Evolutionary conservation across 1,140 invertebrate species (phyloP).

Genomic region (Rhynchophorus ferrugineus): DNA sequence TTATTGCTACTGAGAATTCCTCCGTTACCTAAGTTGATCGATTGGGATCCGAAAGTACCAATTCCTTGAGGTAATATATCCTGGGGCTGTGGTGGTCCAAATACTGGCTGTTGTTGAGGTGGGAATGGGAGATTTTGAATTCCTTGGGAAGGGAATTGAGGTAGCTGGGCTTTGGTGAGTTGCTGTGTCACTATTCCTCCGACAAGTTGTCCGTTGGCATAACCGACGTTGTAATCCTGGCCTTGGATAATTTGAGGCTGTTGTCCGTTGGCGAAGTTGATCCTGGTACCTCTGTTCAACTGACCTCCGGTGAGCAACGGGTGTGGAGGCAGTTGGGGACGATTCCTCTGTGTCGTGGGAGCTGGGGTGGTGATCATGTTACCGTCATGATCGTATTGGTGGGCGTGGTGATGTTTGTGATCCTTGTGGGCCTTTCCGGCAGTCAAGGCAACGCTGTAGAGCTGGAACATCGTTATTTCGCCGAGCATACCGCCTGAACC

Average conservation of each 20-base stretch:
- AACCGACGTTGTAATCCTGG: constrained; percentile 46
- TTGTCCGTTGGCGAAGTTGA: constrained; percentile 46
- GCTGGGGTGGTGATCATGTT: constrained; percentile 53
- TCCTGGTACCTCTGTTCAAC: constrained; percentile 51
- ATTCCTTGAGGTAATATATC: constrained; percentile 15
- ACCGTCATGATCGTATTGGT: constrained; percentile 68
- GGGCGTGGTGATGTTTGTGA: constrained; percentile 75
- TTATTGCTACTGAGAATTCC: constrained; percentile 21
- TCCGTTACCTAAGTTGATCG: constrained; percentile 12
- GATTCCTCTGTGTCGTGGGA: constrained; percentile 43
- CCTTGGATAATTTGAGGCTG: constrained; percentile 44
- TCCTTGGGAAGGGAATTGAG: constrained; percentile 25
- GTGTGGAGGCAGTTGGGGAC: constrained; percentile 49
- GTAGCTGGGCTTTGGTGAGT: constrained; percentile 25
- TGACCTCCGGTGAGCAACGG: constrained; percentile 60
- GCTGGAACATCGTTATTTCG: constrained; percentile 69
- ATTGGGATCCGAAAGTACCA: constrained; percentile 20
- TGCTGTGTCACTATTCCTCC: constrained; percentile 51
- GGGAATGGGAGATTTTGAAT: constrained; percentile 2
- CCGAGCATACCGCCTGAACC: constrained; percentile 61
- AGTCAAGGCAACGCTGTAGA: constrained; percentile 68
- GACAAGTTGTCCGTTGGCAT: constrained; percentile 53
- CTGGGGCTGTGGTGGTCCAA: neutral
- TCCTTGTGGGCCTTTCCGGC: constrained; percentile 76
- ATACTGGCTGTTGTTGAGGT: constrained; percentile 11